Evolutionary conservation across 1,140 invertebrate genomes (phyloP).

Genomic region (Eriocheir sinensis): DNA sequence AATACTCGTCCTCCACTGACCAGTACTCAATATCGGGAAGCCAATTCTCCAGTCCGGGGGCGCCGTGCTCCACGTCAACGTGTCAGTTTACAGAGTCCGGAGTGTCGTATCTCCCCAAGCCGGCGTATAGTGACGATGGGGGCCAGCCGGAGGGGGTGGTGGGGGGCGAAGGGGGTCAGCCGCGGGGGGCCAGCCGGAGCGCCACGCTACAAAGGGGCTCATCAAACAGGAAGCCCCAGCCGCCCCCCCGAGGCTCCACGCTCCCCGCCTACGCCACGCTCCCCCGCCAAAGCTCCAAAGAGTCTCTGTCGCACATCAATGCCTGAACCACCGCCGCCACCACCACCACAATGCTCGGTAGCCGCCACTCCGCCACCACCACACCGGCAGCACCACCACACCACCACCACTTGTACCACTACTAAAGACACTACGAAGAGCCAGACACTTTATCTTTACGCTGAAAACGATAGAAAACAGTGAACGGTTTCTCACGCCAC

Average conservation of each 20-base stretch:
- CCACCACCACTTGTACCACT: too few relatives aligned
- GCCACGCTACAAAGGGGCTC: slow-evolving; percentile 62
- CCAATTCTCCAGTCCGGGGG: slow-evolving; percentile 75
- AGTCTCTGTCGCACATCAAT: slow-evolving; percentile 76
- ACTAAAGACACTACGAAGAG: too few relatives aligned
- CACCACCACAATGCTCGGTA: slow-evolving; percentile 17
- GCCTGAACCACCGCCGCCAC: slow-evolving; percentile 53
- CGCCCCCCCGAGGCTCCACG: slow-evolving; percentile 73
- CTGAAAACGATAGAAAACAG: slow-evolving; percentile 63
- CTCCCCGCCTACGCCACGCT: slow-evolving; percentile 74
- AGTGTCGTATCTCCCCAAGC: slow-evolving; percentile 27
- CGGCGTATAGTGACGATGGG: slow-evolving; percentile 43
- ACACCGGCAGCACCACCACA: too few relatives aligned
- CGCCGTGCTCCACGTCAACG: slow-evolving; percentile 49
- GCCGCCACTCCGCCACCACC: not conserved
- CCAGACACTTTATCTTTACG: slow-evolving; percentile 28
- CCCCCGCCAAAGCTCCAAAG: slow-evolving; percentile 75
- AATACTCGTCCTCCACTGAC: slow-evolving; percentile 73
- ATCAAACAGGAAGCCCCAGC: slow-evolving; percentile 73
- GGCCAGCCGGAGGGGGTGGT: slow-evolving; percentile 42
- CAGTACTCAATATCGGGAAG: slow-evolving; percentile 76
- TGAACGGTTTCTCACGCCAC: not conserved
- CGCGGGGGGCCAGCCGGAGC: slow-evolving; percentile 54
- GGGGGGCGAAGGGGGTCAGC: slow-evolving; percentile 12
- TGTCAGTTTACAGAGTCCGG: slow-evolving; percentile 64